Base-by-base conservation (phyloP, 2,113 vertebrate genomes). In the Glareola pratincola region DNA sequence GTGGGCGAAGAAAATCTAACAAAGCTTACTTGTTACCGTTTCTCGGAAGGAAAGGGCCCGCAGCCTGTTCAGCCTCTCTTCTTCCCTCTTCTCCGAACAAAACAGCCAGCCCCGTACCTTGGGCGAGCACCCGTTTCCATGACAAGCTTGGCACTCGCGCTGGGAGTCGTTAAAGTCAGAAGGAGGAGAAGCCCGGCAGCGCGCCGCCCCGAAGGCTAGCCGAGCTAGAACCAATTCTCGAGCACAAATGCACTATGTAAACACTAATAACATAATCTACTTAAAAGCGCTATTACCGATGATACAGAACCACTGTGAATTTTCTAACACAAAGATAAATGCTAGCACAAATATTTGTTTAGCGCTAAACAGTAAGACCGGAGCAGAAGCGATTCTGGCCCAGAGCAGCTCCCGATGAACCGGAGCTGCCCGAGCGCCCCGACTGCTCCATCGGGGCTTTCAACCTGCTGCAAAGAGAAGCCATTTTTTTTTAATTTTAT, bases 361-460 rank as follows among this genome's bases (percentile, higher is more conserved):
- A 68, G 43, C 0, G 22, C 43, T 45, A 32, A 88, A 53, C 30
- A 24, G 8, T 3, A 11, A 56, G 48, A 82, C 51, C 43, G 9
- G 41, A 85, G 76, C 69, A 50, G 64, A 51, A 82, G 59, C 3
- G 7, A 47, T 39, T 17, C 71, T 19, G 48, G 59, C 37, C 86
- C 53, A 43, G 59, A 66, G 66, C 53, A 39, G 88, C 34, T 88
- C 73, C 36, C 3, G 3, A 13, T 2, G 43, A 69, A 64, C 47
- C 10, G 2, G 56, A 66, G 63, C 75, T n/a, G 34, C 62, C 21
- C 2, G 1, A 29, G 50, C 0, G 0, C 36, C 0, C 1, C 4
- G 3, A 66, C 30, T 60, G 45, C 64, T 91, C 60, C 71, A 20
- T 17, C 17, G 7, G 14, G 72, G 60, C 48, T 74, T 78, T 72